Conservation (phyloP, 2,797 vertebrate genomes). For the Xerus rutilus region DNA sequence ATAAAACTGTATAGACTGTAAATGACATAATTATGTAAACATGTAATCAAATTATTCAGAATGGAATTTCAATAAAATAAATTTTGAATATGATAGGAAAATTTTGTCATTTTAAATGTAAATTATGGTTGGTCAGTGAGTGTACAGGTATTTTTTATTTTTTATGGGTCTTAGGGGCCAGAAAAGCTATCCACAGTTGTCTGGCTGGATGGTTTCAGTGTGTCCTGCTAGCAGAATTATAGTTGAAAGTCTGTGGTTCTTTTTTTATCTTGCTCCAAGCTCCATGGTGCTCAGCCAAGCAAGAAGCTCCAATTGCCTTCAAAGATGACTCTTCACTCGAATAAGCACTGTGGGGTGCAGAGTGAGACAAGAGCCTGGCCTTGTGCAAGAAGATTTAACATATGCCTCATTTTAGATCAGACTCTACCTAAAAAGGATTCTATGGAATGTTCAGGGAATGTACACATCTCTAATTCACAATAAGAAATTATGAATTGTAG, state of each 20-base stretch:
- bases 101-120: conserved; percentile 6
- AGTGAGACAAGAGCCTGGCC: conserved; percentile 32
- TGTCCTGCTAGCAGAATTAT: conserved; percentile 65
- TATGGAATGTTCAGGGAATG: conserved; percentile 26
- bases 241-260: conserved; percentile 66
- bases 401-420: conserved; percentile 66
- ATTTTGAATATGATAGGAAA: conserved; percentile 41
- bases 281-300: conserved; percentile 78
- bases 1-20: background rate
- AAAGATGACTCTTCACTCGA: conserved; percentile 75
- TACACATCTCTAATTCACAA: conserved; percentile 45
- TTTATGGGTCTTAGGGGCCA: background rate
- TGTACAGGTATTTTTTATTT: background rate
- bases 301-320: conserved; percentile 77
- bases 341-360: conserved; percentile 69
- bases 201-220: conserved; percentile 20
- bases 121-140: background rate
- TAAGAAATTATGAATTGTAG: conserved; percentile 30
- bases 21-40: background rate
- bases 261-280: conserved; percentile 79
- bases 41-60: background rate
- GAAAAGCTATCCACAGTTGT: conserved; percentile 23
- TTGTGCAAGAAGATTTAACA: conserved; percentile 64
- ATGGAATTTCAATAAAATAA: conserved; percentile 44
- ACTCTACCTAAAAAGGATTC: conserved; percentile 8